A percentile compares a stretch with the other conserved stretches of the same genome.
Evolutionary conservation across 2,113 vertebrate species (phyloP).

Genomic region (Solenodon paradoxus): DNA sequence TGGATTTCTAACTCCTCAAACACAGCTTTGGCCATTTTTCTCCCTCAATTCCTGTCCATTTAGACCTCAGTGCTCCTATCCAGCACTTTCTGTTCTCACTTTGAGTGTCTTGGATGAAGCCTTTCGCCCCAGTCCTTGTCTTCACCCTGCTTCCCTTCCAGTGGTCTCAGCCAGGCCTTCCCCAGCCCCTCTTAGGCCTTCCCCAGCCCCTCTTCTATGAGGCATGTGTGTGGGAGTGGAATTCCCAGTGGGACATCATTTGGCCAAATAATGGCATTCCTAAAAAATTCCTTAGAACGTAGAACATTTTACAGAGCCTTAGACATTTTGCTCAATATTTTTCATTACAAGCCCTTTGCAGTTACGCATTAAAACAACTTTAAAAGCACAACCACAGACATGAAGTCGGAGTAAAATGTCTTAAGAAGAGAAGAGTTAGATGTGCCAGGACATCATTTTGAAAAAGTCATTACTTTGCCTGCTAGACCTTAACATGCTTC

Average conservation of each 20-base stretch:
- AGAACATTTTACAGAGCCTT: neutral
- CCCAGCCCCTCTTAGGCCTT: accelerated
- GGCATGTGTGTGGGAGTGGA: neutral
- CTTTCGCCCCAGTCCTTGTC: neutral
- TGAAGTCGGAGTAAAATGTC: neutral
- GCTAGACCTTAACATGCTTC: neutral
- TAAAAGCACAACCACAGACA: neutral
- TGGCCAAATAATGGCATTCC: neutral
- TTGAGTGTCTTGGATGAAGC: neutral
- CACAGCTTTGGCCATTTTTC: neutral
- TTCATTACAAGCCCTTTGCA: neutral
- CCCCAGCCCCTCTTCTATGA: neutral
- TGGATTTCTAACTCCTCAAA: neutral
- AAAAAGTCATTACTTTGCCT: constrained; percentile 8
- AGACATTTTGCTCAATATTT: neutral
- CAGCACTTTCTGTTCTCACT: neutral
- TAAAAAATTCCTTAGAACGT: neutral
- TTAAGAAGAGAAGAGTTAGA: neutral
- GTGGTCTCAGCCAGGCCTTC: too few relatives aligned
- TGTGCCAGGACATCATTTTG: neutral
- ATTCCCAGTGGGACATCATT: neutral
- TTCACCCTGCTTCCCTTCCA: neutral
- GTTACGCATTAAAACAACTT: neutral
- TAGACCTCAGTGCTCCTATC: neutral
- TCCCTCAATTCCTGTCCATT: neutral